A percentile compares a stretch with the other conserved stretches of the same genome.
Evolutionary conservation across 2,888 invertebrate species (phyloP).

Genomic region (Helobdella robusta): DNA sequence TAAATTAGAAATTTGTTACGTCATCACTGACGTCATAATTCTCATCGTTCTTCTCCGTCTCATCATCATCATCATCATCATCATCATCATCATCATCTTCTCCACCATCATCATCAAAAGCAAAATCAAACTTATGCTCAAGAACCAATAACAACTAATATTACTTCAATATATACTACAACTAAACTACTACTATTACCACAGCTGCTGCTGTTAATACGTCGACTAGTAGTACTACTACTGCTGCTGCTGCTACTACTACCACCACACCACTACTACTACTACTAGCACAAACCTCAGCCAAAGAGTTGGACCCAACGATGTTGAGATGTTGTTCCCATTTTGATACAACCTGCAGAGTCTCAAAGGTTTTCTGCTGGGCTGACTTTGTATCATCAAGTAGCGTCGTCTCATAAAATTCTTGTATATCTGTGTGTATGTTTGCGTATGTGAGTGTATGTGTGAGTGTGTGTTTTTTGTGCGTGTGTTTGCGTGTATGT

Average conservation of each 20-base stretch:
- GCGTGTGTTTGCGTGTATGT: too few relatives aligned
- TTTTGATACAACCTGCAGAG: slow-evolving; percentile 35
- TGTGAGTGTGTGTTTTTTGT: too few relatives aligned
- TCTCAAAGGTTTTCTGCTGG: slow-evolving; percentile 36
- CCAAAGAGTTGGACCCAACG: slow-evolving; percentile 14
- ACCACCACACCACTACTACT: neutral
- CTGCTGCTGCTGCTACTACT: neutral
- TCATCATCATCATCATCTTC: slow-evolving; percentile 11
- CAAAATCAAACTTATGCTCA: too few relatives aligned
- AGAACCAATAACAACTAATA: too few relatives aligned
- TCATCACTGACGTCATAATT: neutral
- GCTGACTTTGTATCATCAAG: slow-evolving; percentile 34
- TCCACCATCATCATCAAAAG: neutral
- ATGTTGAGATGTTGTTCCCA: slow-evolving; percentile 35
- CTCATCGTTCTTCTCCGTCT: too few relatives aligned
- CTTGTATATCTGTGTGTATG: slow-evolving; percentile 37
- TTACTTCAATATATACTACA: too few relatives aligned
- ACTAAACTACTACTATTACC: too few relatives aligned
- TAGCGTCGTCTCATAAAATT: slow-evolving; percentile 36
- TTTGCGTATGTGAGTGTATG: too few relatives aligned
- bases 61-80: slow-evolving; percentile 13
- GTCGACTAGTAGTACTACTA: neutral
- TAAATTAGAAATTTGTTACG: too few relatives aligned
- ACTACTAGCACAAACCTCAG: slow-evolving; percentile 2
- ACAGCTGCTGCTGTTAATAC: too few relatives aligned